Evolutionary conservation across 1,140 invertebrate genomes (phyloP).

Genomic region (Neoseiulus cucumeris): DNA sequence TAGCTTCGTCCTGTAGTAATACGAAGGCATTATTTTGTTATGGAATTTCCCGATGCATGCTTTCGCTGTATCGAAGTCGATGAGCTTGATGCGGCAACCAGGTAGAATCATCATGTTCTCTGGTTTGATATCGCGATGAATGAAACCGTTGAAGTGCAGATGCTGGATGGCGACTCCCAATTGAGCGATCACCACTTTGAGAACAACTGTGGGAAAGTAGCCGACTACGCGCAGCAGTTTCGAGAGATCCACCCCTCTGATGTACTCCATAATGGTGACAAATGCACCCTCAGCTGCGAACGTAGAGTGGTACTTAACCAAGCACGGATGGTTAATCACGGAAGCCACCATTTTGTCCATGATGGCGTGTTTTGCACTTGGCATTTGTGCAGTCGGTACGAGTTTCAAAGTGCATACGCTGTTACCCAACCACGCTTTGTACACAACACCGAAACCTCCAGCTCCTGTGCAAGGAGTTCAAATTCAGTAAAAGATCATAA

Average conservation of each 20-base stretch:
- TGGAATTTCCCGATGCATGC: not conserved
- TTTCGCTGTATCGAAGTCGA: not conserved
- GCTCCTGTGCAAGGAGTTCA: not conserved
- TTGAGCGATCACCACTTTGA: not conserved
- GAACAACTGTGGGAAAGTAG: not conserved
- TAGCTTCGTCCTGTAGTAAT: not conserved
- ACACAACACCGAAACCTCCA: not conserved
- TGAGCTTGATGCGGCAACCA: not conserved
- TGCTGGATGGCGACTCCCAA: not conserved
- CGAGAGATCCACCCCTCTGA: not conserved
- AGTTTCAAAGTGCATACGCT: not conserved
- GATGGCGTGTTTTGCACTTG: not conserved
- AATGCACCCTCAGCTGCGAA: not conserved
- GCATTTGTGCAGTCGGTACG: not conserved
- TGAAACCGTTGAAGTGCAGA: slow-evolving; percentile 3
- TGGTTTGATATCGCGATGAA: not conserved
- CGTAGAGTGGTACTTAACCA: not conserved
- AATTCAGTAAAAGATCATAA: too few relatives aligned
- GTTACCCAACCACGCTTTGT: not conserved
- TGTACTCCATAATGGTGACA: not conserved
- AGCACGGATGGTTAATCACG: not conserved
- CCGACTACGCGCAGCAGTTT: not conserved
- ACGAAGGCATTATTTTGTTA: not conserved
- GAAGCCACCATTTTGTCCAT: slow-evolving; percentile 3
- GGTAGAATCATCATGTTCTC: slow-evolving; percentile 1